These are phyloP conservation scores for Conomelus anceps DNA, from an alignment of 2,888 invertebrate species.

Conservation along the genomic window DNA sequence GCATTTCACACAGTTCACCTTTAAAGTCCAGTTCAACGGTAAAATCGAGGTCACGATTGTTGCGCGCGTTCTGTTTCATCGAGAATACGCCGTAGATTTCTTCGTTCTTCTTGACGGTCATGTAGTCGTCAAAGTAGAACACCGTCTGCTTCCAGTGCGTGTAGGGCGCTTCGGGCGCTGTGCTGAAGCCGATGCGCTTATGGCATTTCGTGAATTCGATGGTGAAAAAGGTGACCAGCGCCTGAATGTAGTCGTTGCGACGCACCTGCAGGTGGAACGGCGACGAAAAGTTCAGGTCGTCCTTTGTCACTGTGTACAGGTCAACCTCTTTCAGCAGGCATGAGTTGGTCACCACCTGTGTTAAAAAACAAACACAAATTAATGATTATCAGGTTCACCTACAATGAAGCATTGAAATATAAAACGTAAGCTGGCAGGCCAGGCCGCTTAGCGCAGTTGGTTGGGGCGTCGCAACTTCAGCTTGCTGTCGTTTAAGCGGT, in stretches of 20 bases:
- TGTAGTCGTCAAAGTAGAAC: slow-evolving; percentile 91
- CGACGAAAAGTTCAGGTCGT: slow-evolving; percentile 85
- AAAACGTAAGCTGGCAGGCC: too few relatives aligned
- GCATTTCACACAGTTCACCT: slow-evolving; percentile 76
- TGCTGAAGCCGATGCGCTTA: slow-evolving; percentile 96
- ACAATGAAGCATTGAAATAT: background rate
- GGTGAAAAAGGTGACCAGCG: slow-evolving; percentile 84
- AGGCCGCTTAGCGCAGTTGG: too few relatives aligned
- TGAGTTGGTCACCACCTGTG: slow-evolving; percentile 85
- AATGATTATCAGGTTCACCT: background rate
- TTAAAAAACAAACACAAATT: slow-evolving; percentile 23
- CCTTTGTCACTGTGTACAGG: slow-evolving; percentile 93
- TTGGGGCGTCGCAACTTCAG: too few relatives aligned
- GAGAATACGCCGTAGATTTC: slow-evolving; percentile 86
- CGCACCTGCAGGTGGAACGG: slow-evolving; percentile 71
- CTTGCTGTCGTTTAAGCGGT: too few relatives aligned
- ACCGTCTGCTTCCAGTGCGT: slow-evolving; percentile 99
- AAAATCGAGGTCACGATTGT: slow-evolving; percentile 96
- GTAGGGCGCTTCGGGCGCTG: slow-evolving; percentile 94
- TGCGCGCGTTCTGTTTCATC: slow-evolving; percentile 93
- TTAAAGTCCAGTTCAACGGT: slow-evolving; percentile 87
- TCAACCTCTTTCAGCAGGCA: slow-evolving; percentile 96
- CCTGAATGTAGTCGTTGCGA: slow-evolving; percentile 90
- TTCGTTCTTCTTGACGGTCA: slow-evolving; percentile 94
- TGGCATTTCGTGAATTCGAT: slow-evolving; percentile 99